Evolutionary conservation across 2,888 invertebrate species (phyloP), one percentile per base, ranked within the genome.

Genomic region (Crossocerus cetratus): DNA sequence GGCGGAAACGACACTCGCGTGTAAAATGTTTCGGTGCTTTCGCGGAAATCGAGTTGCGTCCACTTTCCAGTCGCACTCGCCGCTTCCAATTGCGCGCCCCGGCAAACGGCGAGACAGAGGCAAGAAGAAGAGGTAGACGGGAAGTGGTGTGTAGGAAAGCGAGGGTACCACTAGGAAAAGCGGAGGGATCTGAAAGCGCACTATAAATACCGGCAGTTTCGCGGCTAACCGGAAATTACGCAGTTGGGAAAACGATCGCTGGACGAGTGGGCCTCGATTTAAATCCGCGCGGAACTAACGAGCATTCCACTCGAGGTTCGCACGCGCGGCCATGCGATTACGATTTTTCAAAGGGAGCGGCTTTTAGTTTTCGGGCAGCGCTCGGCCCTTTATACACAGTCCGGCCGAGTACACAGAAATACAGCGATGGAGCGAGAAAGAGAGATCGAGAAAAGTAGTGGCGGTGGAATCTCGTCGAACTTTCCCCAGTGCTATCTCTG

Each of bases 11-110:
- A 54, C 32, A 44, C 54, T 60, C 61, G 43, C 45, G 61, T 44
- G 62, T 5, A 22, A 62, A 62, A 45, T n/a, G 44, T 3, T 59
- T 59, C 44, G 23, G 18, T n/a, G 65, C 21, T n/a, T 54, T 20
- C 14, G 45, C 2, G 42, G 11, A 11, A 56, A 58, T 58, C 49
- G 58, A 58, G 49, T 58, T 49, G 22, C 58, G 5, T 49, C 45
- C 16, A 23, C 57, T 49, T n/a, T 32, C 11, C 58, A 49, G 4
- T 49, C 16, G 49, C 49, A 16, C 14, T 49, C 16, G 16, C n/a
- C 45, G n/a, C 13, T 49, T 49, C 16, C 14, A 16, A 49, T 16
- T 49, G n/a, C 5, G 14, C 16, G 4, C 11, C n/a, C n/a, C 3
- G 32, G 8, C 32, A 32, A 8, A 32, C 32, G 5, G 32, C 5